Evolutionary conservation across 2,797 vertebrate genomes (phyloP), one percentile per base, ranked within the genome.

Genomic region (Sciurus carolinensis): DNA sequence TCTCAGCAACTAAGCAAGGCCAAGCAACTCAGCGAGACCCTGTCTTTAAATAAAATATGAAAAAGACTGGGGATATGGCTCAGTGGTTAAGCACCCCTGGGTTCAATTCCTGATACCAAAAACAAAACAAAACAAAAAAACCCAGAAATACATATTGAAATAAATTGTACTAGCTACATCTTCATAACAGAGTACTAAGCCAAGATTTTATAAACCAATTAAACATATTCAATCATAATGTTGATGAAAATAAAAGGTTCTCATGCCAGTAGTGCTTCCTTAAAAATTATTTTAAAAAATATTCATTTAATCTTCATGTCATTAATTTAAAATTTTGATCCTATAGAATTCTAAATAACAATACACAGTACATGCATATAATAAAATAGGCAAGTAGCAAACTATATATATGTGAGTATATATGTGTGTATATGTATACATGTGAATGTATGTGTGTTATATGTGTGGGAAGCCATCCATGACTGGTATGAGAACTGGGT

Each of bases 211-310:
- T 24, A 92, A 84, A 64, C 1, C 36, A 72, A 76, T 87, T 87
- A 67, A 95, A 84, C 20, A 44, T 62, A 54, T 47, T 77, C 6
- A 15, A 67, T 52, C 14, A 93, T 11, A 91, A 50, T 84, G 39
- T 67, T 90, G 47, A 87, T 7, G 24, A 22, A 42, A 87, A 62
- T 47, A 54, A 92, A 90, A 95, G 71, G 33, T 0, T 83, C 28
- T 82, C 24, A 22, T 72, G 59, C 1, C 12, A 84, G 79, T 20
- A 73, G 36, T 52, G 17, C 33, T 82, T 12, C 26, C 85, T 30
- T 24, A 71, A 85, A 76, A 81, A 83, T 47, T 84, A 66, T 59
- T 76, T 75, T 7, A 59, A 92, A 59, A 92, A 64, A 54, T 73
- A 59, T 26, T 18, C 14, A 77, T 17, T 90, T 69, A 83, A 87